Percentiles rank a stretch among this genome's conserved stretches.
Conservation (phyloP, 2,888 invertebrate genomes). For the Synanthedon formicaeformis region DNA sequence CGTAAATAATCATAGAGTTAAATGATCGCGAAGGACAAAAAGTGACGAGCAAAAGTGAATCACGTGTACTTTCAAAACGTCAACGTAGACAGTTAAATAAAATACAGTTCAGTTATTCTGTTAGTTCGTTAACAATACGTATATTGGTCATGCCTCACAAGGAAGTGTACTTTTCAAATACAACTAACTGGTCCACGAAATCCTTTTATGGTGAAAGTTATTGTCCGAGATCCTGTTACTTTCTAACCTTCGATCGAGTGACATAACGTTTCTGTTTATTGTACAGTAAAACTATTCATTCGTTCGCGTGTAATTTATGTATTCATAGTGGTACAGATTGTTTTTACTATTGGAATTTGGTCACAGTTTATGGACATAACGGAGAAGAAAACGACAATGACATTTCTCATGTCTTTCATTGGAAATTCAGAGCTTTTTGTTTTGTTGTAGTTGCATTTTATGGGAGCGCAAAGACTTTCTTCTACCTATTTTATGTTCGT, state of each 20-base stretch:
- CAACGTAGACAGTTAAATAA: slow-evolving; percentile 2
- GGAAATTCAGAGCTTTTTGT: too few relatives aligned
- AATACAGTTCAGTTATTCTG: slow-evolving; percentile 11
- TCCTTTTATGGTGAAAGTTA: slow-evolving; percentile 58
- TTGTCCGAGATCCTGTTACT: slow-evolving; percentile 44
- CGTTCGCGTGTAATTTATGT: slow-evolving; percentile 58
- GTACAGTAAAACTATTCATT: slow-evolving; percentile 41
- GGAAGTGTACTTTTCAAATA: slow-evolving; percentile 29
- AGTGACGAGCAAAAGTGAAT: too few relatives aligned
- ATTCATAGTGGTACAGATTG: slow-evolving; percentile 56
- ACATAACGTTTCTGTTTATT: slow-evolving; percentile 48
- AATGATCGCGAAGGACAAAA: too few relatives aligned
- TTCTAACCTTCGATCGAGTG: slow-evolving; percentile 36
- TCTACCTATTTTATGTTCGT: too few relatives aligned
- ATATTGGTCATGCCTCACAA: slow-evolving; percentile 45
- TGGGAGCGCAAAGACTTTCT: too few relatives aligned
- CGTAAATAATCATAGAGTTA: too few relatives aligned
- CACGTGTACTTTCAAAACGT: not conserved
- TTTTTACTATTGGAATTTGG: slow-evolving; percentile 44
- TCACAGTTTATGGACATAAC: slow-evolving; percentile 41
- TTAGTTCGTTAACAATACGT: not conserved
- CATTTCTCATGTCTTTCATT: too few relatives aligned
- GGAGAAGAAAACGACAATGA: slow-evolving; percentile 14
- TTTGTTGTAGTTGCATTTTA: too few relatives aligned
- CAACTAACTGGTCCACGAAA: slow-evolving; percentile 18